phyloP scores from a whole-genome alignment of 2,888 invertebrate genomes.

The Dione vanillae region DNA sequence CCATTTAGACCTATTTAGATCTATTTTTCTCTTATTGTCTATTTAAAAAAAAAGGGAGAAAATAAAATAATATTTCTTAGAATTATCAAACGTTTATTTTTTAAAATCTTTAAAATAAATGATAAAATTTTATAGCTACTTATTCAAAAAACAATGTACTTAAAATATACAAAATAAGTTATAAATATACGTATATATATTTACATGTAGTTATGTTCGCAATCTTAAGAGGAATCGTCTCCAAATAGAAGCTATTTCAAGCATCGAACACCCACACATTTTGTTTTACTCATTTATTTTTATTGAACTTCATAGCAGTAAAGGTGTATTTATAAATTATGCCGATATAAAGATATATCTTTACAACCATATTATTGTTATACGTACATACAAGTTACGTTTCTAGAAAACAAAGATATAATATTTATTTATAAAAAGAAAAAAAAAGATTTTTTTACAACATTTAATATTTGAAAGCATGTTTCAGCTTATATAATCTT shows the following conservation, averaged over 20 bases:
- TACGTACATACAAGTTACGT: not conserved
- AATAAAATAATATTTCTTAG: too few relatives aligned
- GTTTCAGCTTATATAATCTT: not conserved
- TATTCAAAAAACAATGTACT: not conserved
- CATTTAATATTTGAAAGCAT: not conserved
- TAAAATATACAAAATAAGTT: constrained; percentile 8
- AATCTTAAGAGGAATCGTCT: constrained; percentile 22
- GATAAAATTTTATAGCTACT: too few relatives aligned
- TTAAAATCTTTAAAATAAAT: too few relatives aligned
- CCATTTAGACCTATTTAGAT: too few relatives aligned
- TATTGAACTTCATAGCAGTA: constrained; percentile 29
- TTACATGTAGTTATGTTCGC: constrained; percentile 1
- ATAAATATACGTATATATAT: not conserved
- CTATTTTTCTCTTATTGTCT: too few relatives aligned
- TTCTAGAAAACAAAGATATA: not conserved
- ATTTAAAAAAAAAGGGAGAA: too few relatives aligned
- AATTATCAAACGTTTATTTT: too few relatives aligned
- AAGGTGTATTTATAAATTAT: constrained; percentile 23
- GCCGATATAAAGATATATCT: constrained; percentile 17
- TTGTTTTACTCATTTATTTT: constrained; percentile 24
- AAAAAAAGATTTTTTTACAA: not conserved
- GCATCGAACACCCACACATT: constrained; percentile 31
- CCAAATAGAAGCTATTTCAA: constrained; percentile 30
- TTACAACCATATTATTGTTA: not conserved
- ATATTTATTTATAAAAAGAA: not conserved